Evolutionary conservation across 2,113 vertebrate species (phyloP), one percentile per base, ranked within the genome.

Genomic region (Jaculus jaculus): DNA sequence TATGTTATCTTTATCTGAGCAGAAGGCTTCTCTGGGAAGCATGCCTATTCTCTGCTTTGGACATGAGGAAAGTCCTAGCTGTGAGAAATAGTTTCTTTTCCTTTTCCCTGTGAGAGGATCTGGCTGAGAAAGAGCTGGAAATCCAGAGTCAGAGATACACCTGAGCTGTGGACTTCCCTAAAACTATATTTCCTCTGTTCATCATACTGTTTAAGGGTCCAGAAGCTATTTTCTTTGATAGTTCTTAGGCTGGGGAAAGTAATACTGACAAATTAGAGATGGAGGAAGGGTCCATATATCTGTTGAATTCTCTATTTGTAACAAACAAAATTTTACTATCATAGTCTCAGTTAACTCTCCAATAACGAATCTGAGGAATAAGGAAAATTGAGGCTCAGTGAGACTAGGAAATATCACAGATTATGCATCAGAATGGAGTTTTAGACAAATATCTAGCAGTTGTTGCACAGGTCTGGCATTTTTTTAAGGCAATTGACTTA

Each of bases 1-100:
- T 6, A 15, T 17, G 1, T 23, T 54, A 0, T 24, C 23, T 32
- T 3, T 0, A 26, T 6, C 20, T 12, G 23, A 74, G 12, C 11
- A 37, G 24, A 8, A 6, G 63, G 32, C 28, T 26, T 20, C 74
- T 34, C 20, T 37, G 10, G 61, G 30, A 61, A 47, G 0, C 9
- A 47, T 34, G 37, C 8, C 32, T 10, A 15, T 54, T 72, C 68
- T 51, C 26, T 17, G 28, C 61, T 51, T 13, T 4, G 3, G 20
- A 89, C 87, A 34, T 54, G 51, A 84, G 20, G 42, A 60, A 86
- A 68, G 9, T 26, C 3, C 7, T 28, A 7, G 16, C 11, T 39
- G 3, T 86, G 61, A 61, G 54, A 87, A 85, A 54, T 30, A 8
- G 30, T 63, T 90, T 81, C 66, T 51, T 42, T 77, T 89, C 71